Conservation (phyloP, 2,797 vertebrate species). For the Tiaroga cobitis region DNA sequence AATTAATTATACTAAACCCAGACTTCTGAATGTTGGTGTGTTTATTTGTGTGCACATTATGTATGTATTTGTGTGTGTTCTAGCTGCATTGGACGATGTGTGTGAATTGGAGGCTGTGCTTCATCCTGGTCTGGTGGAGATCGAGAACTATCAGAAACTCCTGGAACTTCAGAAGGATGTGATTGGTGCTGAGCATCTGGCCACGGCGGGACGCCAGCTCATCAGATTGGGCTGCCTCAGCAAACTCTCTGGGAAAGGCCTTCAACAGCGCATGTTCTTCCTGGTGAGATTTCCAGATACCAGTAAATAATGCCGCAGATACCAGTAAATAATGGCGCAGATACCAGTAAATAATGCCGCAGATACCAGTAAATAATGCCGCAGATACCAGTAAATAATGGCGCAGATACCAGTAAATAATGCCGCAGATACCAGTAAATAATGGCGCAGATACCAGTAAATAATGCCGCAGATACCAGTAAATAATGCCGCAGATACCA, state of each 20-base stretch:
- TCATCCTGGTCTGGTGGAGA: conserved; percentile 90
- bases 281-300: conserved; percentile 80
- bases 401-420: too few relatives aligned
- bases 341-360: too few relatives aligned
- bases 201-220: conserved; percentile 91
- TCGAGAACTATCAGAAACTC: conserved; percentile 98
- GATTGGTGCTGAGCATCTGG: conserved; percentile 91
- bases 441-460: too few relatives aligned
- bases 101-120: conserved; percentile 93
- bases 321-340: too few relatives aligned
- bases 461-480: too few relatives aligned
- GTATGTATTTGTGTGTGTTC: background rate
- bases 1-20: background rate
- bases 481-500: too few relatives aligned
- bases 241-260: conserved; percentile 97
- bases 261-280: conserved; percentile 99
- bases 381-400: too few relatives aligned
- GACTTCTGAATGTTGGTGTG: background rate
- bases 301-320: too few relatives aligned
- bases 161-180: conserved; percentile 96
- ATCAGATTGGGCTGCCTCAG: conserved; percentile 97
- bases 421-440: too few relatives aligned
- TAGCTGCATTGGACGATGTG: conserved; percentile 93
- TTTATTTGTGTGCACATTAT: background rate
- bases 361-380: too few relatives aligned